Evolutionary conservation across 1,140 invertebrate genomes (phyloP).

Genomic region (Drosophila miranda): DNA sequence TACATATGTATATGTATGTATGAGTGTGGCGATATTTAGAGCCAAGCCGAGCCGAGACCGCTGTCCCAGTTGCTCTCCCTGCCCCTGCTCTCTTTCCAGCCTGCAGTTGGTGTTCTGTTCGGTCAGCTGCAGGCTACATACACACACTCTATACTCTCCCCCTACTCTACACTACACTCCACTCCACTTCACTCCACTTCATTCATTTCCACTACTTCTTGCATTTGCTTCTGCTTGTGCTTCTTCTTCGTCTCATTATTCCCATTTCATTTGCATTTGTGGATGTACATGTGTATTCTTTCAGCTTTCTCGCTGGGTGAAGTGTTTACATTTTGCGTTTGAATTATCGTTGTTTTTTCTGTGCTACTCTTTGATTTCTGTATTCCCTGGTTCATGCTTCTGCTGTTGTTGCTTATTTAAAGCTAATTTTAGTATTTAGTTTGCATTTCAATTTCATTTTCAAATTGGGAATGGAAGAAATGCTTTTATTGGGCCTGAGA

Average conservation of each 20-base stretch:
- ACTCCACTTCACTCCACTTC: not conserved
- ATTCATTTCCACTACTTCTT: conserved; percentile 5
- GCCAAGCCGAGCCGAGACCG: conserved; percentile 20
- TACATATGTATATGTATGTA: conserved; percentile 6
- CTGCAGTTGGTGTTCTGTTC: too few relatives aligned
- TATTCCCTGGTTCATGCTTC: conserved; percentile 39
- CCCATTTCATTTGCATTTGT: conserved; percentile 32
- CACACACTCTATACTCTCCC: too few relatives aligned
- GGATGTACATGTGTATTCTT: conserved; percentile 17
- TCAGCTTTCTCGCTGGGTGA: conserved; percentile 49
- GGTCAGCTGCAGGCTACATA: too few relatives aligned
- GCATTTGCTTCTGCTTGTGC: conserved; percentile 47
- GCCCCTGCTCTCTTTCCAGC: not conserved
- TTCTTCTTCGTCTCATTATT: conserved; percentile 31
- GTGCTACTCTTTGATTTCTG: conserved; percentile 62
- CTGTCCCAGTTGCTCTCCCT: conserved; percentile 1
- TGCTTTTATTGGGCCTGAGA: conserved; percentile 11
- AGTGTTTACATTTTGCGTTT: conserved; percentile 78
- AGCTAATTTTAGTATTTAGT: conserved; percentile 79
- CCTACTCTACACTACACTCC: not conserved
- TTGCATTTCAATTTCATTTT: conserved; percentile 72
- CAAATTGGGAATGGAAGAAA: conserved; percentile 35
- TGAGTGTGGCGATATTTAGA: conserved; percentile 40
- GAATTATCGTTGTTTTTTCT: conserved; percentile 69
- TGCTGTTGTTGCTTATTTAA: conserved; percentile 52